Evolutionary conservation across 2,797 vertebrate species (phyloP).

Genomic region (Myiothlypis chrysogaster): DNA sequence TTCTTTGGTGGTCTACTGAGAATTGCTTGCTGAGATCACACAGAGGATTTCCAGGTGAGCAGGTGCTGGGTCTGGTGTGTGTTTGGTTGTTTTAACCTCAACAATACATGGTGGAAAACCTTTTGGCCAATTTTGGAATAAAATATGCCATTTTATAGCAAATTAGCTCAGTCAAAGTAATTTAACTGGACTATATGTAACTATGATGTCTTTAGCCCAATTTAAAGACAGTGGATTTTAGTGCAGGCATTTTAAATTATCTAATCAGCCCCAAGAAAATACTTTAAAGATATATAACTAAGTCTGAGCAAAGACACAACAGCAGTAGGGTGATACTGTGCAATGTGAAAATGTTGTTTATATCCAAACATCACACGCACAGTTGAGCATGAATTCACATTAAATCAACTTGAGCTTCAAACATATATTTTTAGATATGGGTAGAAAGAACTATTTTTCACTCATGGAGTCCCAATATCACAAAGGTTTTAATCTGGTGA

Average conservation of each 20-base stretch:
- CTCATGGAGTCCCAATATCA: background rate
- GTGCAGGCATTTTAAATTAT: background rate
- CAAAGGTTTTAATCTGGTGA: background rate
- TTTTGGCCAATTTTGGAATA: background rate
- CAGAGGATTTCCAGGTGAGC: background rate
- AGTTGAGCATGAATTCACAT: constrained; percentile 38
- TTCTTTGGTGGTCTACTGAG: background rate
- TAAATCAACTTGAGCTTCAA: constrained; percentile 2
- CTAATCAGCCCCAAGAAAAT: background rate
- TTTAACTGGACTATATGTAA: background rate
- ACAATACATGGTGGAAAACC: background rate
- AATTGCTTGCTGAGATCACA: background rate
- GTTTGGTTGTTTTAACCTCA: background rate
- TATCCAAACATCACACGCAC: background rate
- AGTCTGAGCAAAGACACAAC: background rate
- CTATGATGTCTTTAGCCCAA: background rate
- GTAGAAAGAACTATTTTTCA: constrained; percentile 16
- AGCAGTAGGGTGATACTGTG: background rate
- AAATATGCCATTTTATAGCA: background rate
- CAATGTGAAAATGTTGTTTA: constrained; percentile 22
- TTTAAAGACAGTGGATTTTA: background rate
- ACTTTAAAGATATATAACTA: background rate
- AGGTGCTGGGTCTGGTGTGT: background rate
- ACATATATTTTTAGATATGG: constrained; percentile 10
- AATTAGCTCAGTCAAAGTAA: background rate